Evolutionary conservation across 1,140 invertebrate genomes (phyloP).

Genomic region (Agrypnia vestita): DNA sequence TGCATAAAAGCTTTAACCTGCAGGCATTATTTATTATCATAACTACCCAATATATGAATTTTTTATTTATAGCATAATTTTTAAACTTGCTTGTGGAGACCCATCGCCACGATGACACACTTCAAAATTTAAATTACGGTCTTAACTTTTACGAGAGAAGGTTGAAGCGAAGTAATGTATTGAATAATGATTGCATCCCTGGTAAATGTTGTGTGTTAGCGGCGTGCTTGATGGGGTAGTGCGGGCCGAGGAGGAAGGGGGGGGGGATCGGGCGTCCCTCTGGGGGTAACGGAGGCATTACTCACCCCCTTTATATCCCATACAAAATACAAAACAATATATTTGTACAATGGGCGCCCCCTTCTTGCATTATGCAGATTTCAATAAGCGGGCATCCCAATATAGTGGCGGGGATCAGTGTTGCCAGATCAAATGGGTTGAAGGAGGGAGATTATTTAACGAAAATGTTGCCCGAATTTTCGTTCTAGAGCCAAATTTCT

Average conservation of each 20-base stretch:
- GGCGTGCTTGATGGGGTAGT: slow-evolving; percentile 40
- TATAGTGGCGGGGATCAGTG: slow-evolving; percentile 46
- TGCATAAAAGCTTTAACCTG: too few relatives aligned
- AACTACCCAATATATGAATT: too few relatives aligned
- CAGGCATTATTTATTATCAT: too few relatives aligned
- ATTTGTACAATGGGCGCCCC: slow-evolving; percentile 56
- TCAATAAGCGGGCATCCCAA: slow-evolving; percentile 51
- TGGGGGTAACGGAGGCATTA: slow-evolving; percentile 37
- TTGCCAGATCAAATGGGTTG: slow-evolving; percentile 34
- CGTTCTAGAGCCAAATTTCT: too few relatives aligned
- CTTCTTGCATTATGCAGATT: slow-evolving; percentile 50
- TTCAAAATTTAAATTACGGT: background rate
- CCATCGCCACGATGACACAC: too few relatives aligned
- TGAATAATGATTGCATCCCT: slow-evolving; percentile 39
- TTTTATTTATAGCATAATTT: too few relatives aligned
- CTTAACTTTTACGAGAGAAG: background rate
- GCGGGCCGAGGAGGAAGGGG: background rate
- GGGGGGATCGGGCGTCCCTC: slow-evolving; percentile 43
- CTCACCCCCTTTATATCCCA: slow-evolving; percentile 53
- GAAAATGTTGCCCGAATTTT: background rate
- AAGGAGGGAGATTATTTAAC: slow-evolving; percentile 25
- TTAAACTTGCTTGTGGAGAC: too few relatives aligned
- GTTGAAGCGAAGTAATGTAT: slow-evolving; percentile 8
- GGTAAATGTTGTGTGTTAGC: slow-evolving; percentile 42
- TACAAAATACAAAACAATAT: slow-evolving; percentile 59